Percentiles rank a stretch among this genome's conserved stretches.
These are phyloP conservation scores for Cinara cedri DNA, from an alignment of 2,888 invertebrate genomes.

Conservation along the genomic window DNA sequence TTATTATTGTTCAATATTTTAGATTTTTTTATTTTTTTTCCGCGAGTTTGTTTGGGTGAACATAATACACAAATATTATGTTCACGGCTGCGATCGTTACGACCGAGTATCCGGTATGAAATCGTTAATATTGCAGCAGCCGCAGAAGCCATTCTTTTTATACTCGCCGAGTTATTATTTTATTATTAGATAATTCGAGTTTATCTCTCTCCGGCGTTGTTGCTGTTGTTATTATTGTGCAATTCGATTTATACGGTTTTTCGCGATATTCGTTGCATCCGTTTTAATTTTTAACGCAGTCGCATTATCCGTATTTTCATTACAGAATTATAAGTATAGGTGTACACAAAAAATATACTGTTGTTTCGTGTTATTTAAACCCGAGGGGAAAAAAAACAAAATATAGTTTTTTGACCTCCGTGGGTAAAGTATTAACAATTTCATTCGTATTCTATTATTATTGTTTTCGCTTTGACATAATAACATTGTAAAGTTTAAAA, in stretches of 20 bases:
- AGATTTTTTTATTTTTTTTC: not conserved
- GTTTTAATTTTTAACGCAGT: conserved; percentile 1
- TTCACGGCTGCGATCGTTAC: not conserved
- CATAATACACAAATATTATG: too few species aligned
- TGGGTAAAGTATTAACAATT: too few species aligned
- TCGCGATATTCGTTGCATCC: not conserved
- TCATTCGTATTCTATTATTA: too few species aligned
- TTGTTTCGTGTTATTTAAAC: too few species aligned
- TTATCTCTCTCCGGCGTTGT: not conserved
- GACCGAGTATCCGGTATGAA: conserved; percentile 12
- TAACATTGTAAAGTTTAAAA: not conserved
- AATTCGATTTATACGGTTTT: not conserved
- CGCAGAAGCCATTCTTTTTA: not conserved
- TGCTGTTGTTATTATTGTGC: not conserved
- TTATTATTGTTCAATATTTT: not conserved
- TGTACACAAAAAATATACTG: too few species aligned
- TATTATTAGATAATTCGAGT: not conserved
- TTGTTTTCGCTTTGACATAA: too few species aligned
- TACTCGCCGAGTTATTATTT: conserved; percentile 4
- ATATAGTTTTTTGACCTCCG: too few species aligned
- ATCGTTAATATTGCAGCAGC: not conserved
- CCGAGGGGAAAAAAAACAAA: too few species aligned
- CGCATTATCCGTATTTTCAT: too few species aligned
- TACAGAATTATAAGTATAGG: too few species aligned
- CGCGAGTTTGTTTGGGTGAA: too few species aligned